Conservation (phyloP, 1,140 invertebrate species). For the Rhagoletis pomonella region DNA sequence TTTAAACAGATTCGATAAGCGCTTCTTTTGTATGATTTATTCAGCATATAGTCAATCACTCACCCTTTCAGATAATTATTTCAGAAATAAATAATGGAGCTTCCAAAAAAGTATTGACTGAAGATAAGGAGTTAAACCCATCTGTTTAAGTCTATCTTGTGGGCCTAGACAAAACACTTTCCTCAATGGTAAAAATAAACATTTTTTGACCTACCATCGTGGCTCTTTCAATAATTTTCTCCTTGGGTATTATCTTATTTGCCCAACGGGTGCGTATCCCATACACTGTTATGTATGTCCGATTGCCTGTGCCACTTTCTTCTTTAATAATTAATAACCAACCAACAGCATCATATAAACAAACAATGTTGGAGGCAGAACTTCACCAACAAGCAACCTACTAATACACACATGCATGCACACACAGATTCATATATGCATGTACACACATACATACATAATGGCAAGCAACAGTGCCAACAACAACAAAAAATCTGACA, state of each 20-base stretch:
- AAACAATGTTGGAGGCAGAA: background rate
- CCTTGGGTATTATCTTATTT: background rate
- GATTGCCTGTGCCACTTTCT: background rate
- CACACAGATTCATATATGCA: background rate
- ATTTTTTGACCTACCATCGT: no score
- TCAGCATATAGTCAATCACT: no score
- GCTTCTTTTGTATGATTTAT: no score
- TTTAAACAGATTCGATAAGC: no score
- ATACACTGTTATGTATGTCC: background rate
- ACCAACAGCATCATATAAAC: background rate
- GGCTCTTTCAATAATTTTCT: no score
- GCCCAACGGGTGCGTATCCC: background rate
- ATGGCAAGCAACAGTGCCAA: constrained; percentile 27
- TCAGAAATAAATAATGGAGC: no score
- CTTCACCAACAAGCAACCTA: background rate
- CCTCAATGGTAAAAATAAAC: no score
- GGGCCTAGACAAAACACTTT: no score
- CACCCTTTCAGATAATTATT: no score
- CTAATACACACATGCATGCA: background rate
- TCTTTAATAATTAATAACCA: constrained; percentile 42
- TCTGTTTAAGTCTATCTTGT: no score
- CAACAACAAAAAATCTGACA: background rate
- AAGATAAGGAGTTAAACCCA: no score
- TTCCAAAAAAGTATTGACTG: no score
- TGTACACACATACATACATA: background rate